Base-by-base conservation (phyloP, 2,113 vertebrate species). In the Corythaixoides concolor region DNA sequence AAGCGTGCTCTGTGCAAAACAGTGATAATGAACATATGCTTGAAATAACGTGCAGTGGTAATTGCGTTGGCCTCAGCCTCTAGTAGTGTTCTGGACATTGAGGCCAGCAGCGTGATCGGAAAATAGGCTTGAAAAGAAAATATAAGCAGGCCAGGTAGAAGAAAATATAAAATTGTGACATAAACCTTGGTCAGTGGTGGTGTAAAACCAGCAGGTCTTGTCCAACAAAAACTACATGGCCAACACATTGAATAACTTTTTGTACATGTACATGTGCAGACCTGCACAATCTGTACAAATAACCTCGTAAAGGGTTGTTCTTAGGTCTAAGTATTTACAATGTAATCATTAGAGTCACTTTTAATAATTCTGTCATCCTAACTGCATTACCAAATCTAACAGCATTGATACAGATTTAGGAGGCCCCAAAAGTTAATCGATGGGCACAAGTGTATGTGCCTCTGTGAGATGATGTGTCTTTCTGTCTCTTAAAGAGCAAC, bases 221-320 rank as follows among this genome's bases (percentile, higher is more conserved):
- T 62, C 79, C 76, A 55, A 32, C 30, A 60, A 20, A 35, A 74
- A 27, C 28, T 30, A 6, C 37, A 15, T 0, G 2, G 23, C 5
- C 30, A 21, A 89, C 45, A 17, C 11, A 8, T 8, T 53, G 24
- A 85, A 30, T 1, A 30, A 17, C 8, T 69, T 84, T 88, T 66
- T 5, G 12, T 20, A 39, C 0, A 0, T 5, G 6, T 33, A 15
- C 9, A 66, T 30, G 12, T 0, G 0, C 23, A 81, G 73, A 59
- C 30, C 22, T 60, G 11, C 22, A 30, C 32, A 37, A 18, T 20
- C 27, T n/a, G 20, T 63, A 45, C 15, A 33, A 47, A 35, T 32
- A 68, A 60, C n/a, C 21, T 12, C 52, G 9, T n/a, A 62, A 67
- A 50, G 18, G 8, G 6, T 68, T 83, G 26, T 22, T 75, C 35